Evolutionary conservation across 2,888 invertebrate genomes (phyloP), one percentile per base, ranked within the genome.

Genomic region (Morpho helenor): DNA sequence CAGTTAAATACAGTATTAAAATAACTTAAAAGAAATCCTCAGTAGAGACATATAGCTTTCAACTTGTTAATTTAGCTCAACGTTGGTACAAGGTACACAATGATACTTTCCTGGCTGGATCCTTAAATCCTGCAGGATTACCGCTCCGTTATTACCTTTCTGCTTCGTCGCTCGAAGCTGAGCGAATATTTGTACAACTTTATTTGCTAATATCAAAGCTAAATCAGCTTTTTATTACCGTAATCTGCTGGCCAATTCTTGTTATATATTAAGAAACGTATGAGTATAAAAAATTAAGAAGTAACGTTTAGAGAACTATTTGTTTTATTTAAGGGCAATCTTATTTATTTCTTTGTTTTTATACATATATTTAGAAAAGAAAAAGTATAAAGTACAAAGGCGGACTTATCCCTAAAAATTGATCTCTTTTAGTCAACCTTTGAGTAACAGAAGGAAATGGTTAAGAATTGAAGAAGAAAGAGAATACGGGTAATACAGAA

Each of bases 151-250:
- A 86, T 85, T 84, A 80, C 82, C 76, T 68, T 57, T 56, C 60
- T 59, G 60, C 60, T 65, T 68, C 68, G 68, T 66, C 54, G 65
- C 65, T 66, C 62, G 56, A 53, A 48, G 62, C 63, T 61, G 61
- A 67, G 65, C 60, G 48, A 41, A 42, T 22, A 23, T 48, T 54
- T 48, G 23, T 73, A 72, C 71, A 68, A 73, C 71, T 80, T 75
- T 81, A 77, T 78, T 77, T 71, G 72, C 73, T 79, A 76, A 81
- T 77, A 80, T 71, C 67, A 72, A 72, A 74, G 71, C 72, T 76
- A 64, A 66, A 62, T 64, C 58, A 55, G 57, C 58, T 55, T 40
- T 46, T 10, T 52, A 44, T 52, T 40, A 31, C 31, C 31, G 31
- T 31, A 31, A 31, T 31, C 31, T 31, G 31, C 31, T 31, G 31